phyloP scores from a whole-genome alignment of 2,888 invertebrate genomes.

The Glomeris marginata region DNA sequence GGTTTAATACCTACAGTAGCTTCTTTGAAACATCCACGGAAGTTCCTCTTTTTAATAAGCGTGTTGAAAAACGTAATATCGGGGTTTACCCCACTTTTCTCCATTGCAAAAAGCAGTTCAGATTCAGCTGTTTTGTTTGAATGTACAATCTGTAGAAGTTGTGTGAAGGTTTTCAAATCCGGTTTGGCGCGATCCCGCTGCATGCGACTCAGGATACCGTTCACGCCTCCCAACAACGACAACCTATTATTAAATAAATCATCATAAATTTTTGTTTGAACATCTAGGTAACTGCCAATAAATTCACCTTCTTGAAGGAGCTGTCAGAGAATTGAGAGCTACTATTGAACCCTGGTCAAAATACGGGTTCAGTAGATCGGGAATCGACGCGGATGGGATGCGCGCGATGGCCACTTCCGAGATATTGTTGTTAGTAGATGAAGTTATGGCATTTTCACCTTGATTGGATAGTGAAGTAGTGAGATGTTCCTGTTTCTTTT shows the following conservation, averaged over 20 bases:
- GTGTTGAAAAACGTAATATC: constrained; percentile 76
- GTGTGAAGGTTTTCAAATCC: constrained; percentile 60
- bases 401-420: no score
- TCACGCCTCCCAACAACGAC: constrained; percentile 60
- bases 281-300: neutral
- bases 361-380: no score
- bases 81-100: constrained; percentile 41
- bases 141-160: constrained; percentile 56
- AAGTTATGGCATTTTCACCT: no score
- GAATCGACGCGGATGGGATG: no score
- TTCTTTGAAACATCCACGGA: constrained; percentile 48
- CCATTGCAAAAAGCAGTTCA: constrained; percentile 45
- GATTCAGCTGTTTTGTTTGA: constrained; percentile 49
- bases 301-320: no score
- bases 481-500: neutral
- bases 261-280: neutral
- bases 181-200: constrained; percentile 47
- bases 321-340: no score
- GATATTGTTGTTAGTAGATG: no score
- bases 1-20: constrained; percentile 45
- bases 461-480: no score
- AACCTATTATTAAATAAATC: constrained; percentile 37
- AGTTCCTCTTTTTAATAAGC: constrained; percentile 63
- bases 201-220: constrained; percentile 64
- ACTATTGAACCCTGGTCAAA: no score